phyloP scores from a whole-genome alignment of 2,113 vertebrate genomes.

The Tragelaphus strepsiceros region DNA sequence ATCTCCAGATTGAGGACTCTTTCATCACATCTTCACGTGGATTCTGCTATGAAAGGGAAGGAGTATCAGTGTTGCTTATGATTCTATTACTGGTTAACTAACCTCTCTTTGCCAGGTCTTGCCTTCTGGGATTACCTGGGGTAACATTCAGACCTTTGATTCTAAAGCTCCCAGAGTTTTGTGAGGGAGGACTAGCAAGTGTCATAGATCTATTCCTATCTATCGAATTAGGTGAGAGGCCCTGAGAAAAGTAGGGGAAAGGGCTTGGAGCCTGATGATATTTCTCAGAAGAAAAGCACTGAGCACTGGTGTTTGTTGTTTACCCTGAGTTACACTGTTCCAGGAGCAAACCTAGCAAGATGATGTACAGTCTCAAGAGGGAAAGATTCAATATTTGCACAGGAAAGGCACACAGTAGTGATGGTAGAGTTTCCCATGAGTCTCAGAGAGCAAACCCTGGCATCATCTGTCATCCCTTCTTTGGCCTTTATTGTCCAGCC shows the following conservation, averaged over 20 bases:
- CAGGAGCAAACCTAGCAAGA: background rate
- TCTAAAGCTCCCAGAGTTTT: background rate
- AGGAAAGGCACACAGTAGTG: background rate
- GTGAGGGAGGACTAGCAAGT: background rate
- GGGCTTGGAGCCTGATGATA: background rate
- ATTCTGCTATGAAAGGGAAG: background rate
- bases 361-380: fast-evolving
- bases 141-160: background rate
- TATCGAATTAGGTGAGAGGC: conserved; percentile 12
- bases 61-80: background rate
- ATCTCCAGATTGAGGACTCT: background rate
- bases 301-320: background rate
- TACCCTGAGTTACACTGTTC: fast-evolving
- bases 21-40: background rate
- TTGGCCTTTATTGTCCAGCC: background rate
- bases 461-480: background rate
- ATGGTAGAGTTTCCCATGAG: background rate
- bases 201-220: background rate
- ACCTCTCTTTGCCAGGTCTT: background rate
- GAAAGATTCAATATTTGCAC: background rate
- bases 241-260: conserved; percentile 37
- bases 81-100: background rate
- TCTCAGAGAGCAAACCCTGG: fast-evolving
- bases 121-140: background rate
- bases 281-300: background rate